Evolutionary conservation across 2,888 invertebrate species (phyloP), one percentile per base, ranked within the genome.

Genomic region (Ornithoptera priamus): DNA sequence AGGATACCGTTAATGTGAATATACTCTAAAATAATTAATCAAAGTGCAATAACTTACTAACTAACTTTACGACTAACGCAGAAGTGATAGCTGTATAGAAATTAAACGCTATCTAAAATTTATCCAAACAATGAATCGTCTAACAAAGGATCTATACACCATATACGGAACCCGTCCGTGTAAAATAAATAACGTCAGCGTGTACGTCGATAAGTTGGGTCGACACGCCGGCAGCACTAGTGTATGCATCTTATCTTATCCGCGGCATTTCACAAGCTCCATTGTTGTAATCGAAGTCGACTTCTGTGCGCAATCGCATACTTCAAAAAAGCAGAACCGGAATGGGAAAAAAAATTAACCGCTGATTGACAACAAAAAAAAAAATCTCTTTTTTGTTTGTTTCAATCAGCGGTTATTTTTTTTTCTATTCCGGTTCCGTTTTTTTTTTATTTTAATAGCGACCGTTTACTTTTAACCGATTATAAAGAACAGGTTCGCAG

Each of bases 231-330:
- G 50, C 75, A 72, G 72, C 76, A 65, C 78, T 77, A 75, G 67
- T 36, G 62, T 60, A 60, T 72, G 70, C 73, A 74, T 39, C 39
- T 39, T 39, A 39, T 39, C 39, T 79, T 78, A 78, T 80, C 74
- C 74, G 72, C 72, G 73, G 72, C 72, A 80, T 79, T 81, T 81
- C 80, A 78, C 77, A 78, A 79, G 75, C 75, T 36, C 74, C 75
- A 78, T 80, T 78, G 76, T 77, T 72, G 75, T 77, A 77, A 79
- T 79, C 78, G 78, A 76, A 75, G 73, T 72, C 65, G 69, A 75
- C 78, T 78, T 77, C 77, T 78, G 77, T 77, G 76, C 76, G 77
- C 78, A 79, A 75, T 76, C 75, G 72, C 71, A 70, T 72, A 68
- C 74, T 71, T 63, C 73, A 30, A 30, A 30, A 30, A 30, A 30